Conservation (phyloP, 2,113 vertebrate genomes). For the rat (Rattus norvegicus) region GRCr8 NC_086034.1:54194001-54194500, state of each 20-base stretch:
- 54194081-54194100: background rate
- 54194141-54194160: background rate
- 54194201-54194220: background rate
- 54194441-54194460: background rate
- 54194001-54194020: background rate
- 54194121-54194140: background rate
- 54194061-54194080: background rate
- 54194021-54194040: background rate
- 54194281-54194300: background rate
- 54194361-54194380: background rate
- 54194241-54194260: background rate
- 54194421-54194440: background rate
- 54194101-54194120: background rate
- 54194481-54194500: background rate
- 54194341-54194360: background rate
- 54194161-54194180: background rate
- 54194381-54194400: background rate
- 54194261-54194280: background rate
- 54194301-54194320: background rate
- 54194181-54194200: background rate
- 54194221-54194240: background rate
- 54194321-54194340: too few relatives aligned
- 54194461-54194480: background rate
- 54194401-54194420: background rate
- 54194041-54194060: background rate